phyloP scores from a whole-genome alignment of 2,797 vertebrate species.

The Acrossocheilus wenchowensis region DNA sequence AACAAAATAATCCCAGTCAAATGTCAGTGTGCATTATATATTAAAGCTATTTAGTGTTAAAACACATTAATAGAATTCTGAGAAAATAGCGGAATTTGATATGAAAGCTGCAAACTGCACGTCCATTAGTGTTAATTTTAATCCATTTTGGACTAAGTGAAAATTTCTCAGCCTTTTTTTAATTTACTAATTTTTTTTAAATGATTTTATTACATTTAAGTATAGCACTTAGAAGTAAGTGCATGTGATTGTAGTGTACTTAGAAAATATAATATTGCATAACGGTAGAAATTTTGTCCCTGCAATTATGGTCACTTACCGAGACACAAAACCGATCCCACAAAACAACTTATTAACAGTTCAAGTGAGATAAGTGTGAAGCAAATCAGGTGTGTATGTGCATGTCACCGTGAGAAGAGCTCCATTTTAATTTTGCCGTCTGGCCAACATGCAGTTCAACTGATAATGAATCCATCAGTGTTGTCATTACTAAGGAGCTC shows the following conservation, averaged over 20 bases:
- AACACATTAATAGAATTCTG: conserved; percentile 1
- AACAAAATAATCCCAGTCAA: not conserved
- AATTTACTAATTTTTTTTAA: not conserved
- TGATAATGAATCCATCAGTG: conserved; percentile 58
- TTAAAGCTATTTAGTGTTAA: not conserved
- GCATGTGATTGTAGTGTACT: not conserved
- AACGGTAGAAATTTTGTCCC: not conserved
- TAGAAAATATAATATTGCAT: not conserved
- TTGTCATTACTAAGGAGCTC: conserved; percentile 50
- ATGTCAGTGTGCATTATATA: conserved; percentile 8
- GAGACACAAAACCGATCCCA: not conserved
- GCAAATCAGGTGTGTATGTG: conserved; percentile 42
- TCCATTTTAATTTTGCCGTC: conserved; percentile 33
- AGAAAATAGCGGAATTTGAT: not conserved
- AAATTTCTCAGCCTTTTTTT: not conserved
- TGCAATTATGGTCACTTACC: not conserved
- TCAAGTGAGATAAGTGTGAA: conserved; percentile 30
- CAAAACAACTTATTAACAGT: conserved; percentile 44
- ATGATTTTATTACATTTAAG: conserved; percentile 7
- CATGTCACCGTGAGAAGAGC: not conserved
- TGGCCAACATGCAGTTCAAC: conserved; percentile 9
- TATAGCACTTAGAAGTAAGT: conserved; percentile 1
- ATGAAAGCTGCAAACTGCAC: not conserved
- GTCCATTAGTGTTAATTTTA: not conserved
- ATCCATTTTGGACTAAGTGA: not conserved